Base-by-base conservation (phyloP, 1,140 invertebrate species). In the Zaprionus africanus region DNA sequence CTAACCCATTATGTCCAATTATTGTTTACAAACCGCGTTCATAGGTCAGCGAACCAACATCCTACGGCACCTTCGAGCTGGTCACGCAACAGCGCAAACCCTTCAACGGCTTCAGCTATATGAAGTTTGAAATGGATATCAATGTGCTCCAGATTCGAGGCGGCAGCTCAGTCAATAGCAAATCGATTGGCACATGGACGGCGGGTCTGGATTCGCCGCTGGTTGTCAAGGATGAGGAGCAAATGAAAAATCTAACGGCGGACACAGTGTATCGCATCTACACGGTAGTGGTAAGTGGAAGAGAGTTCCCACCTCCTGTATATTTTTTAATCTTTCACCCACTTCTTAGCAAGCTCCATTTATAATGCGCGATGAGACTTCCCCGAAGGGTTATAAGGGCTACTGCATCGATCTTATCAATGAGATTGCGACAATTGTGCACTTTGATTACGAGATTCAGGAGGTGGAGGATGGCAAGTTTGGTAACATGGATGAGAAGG, bases 371-470 rank as follows among this genome's bases (percentile, higher is more conserved):
- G 95, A 96, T 71, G 93, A 95, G 46, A 93, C 94, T 0, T 93
- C 94, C 0, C 95, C 94, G 0, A 94, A 95, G 69, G 94, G 95
- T 17, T 98, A 96, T 91, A 95, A 95, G 81, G 98, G 98, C 11
- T 99, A 99, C 91, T 99, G 98, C 92, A 97, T 99, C 57, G 98
- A 99, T 91, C 93, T 99, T 0, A 95, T 99, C 1, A 94, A 98
- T 65, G 95, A 97, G 91, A 98, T 99, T 58, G 95, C 96, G 36
- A 93, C 96, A 58, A 95, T 96, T 26, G 94, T 98, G 0, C 95
- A 96, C 63, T 99, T 99, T 83, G 97, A 98, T 82, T 99, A 98
- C 92, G 96, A 97, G 71, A 96, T 99, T 62, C 95, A 95, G 22
- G 94, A 97, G 65, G 95, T 95, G 0, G 95, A 95, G 1, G 97